Percentiles rank a stretch among this genome's conserved stretches.
phyloP scores from a whole-genome alignment of 1,140 invertebrate genomes.

The Bombyx mandarina region DNA sequence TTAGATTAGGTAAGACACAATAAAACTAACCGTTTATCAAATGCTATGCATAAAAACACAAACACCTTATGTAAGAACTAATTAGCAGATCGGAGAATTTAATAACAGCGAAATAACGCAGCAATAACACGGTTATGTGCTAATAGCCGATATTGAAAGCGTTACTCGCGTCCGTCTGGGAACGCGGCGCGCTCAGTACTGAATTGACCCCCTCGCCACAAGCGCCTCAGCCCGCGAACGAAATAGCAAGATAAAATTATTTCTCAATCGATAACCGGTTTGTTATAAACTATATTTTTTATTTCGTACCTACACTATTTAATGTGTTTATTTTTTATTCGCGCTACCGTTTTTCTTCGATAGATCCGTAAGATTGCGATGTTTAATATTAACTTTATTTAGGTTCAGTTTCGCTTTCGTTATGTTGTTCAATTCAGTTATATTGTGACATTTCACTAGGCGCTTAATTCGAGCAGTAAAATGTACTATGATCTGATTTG shows the following conservation, averaged over 20 bases:
- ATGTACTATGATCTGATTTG: too few relatives aligned
- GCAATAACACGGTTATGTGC: slow-evolving; percentile 27
- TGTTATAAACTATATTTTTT: slow-evolving; percentile 9
- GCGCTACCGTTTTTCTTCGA: slow-evolving; percentile 2
- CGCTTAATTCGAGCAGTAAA: too few relatives aligned
- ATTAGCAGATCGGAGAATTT: slow-evolving; percentile 1
- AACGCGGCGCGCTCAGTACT: slow-evolving; percentile 20
- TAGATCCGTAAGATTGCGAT: neutral
- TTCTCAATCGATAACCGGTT: slow-evolving; percentile 22
- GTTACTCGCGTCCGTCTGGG: slow-evolving; percentile 11
- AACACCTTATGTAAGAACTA: neutral
- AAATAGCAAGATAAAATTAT: slow-evolving; percentile 9
- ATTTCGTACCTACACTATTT: slow-evolving; percentile 14
- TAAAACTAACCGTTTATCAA: too few relatives aligned
- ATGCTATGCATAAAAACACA: neutral
- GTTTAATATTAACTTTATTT: too few relatives aligned
- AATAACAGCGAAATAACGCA: slow-evolving; percentile 19
- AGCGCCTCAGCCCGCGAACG: slow-evolving; percentile 1
- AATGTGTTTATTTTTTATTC: slow-evolving; percentile 9
- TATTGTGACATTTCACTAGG: too few relatives aligned
- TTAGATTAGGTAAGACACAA: too few relatives aligned
- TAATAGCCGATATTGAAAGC: slow-evolving; percentile 26
- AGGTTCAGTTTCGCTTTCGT: neutral
- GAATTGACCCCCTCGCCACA: slow-evolving; percentile 2
- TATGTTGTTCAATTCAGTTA: neutral